phyloP scores from a whole-genome alignment of 2,888 invertebrate species.

The Drosophila gaucha region DNA sequence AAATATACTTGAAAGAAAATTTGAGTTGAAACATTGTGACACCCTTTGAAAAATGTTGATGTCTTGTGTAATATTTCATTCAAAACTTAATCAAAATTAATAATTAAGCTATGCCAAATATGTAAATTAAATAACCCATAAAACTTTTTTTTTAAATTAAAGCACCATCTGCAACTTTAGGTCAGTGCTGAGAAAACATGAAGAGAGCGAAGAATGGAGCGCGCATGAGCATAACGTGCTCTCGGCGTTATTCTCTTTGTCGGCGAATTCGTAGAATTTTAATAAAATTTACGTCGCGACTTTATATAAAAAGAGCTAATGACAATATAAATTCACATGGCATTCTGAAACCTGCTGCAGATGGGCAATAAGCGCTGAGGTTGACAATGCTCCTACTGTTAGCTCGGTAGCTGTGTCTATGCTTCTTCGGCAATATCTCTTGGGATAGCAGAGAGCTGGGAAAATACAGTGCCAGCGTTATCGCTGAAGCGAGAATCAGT shows the following conservation, averaged over 20 bases:
- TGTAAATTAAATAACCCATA: too few relatives aligned
- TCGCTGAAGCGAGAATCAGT: constrained; percentile 72
- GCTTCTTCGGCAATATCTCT: constrained; percentile 21
- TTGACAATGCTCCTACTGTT: constrained; percentile 28
- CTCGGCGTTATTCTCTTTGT: constrained; percentile 6
- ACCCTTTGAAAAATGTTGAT: too few relatives aligned
- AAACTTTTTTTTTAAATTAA: constrained; percentile 16
- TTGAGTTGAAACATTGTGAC: too few relatives aligned
- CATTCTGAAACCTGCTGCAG: constrained; percentile 57
- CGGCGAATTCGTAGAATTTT: constrained; percentile 65
- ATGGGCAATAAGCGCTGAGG: constrained; percentile 50
- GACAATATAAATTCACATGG: constrained; percentile 72
- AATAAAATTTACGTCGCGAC: constrained; percentile 62
- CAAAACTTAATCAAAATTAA: too few relatives aligned
- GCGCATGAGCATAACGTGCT: constrained; percentile 43
- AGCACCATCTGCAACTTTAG: constrained; percentile 49
- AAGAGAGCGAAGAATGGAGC: constrained; percentile 26
- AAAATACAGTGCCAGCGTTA: constrained; percentile 38
- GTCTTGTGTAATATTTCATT: too few relatives aligned
- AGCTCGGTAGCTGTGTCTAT: constrained; percentile 2
- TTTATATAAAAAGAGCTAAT: constrained; percentile 70
- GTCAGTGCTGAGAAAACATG: constrained; percentile 50
- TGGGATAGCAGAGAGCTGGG: constrained; percentile 19
- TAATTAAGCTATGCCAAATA: too few relatives aligned
- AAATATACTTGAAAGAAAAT: too few relatives aligned